These are phyloP conservation scores for Drosophila mayaguana DNA, from an alignment of 2,888 invertebrate species.

Conservation along the genomic window DNA sequence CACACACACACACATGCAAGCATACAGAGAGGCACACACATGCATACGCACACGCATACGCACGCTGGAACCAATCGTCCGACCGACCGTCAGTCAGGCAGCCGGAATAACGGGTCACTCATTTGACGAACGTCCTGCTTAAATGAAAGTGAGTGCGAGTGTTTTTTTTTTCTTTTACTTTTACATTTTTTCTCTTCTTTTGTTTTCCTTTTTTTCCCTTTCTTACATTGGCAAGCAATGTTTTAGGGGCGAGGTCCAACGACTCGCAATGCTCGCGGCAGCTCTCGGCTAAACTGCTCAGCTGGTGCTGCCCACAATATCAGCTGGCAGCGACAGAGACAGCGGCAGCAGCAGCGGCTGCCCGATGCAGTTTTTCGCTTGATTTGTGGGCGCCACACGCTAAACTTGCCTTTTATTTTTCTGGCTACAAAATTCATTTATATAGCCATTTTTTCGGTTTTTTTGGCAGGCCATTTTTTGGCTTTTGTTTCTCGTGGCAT, in stretches of 20 bases:
- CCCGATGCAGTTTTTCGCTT: slow-evolving; percentile 42
- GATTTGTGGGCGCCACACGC: slow-evolving; percentile 52
- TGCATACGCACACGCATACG: slow-evolving; percentile 3
- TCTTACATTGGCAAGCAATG: slow-evolving; percentile 8
- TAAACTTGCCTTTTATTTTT: slow-evolving; percentile 30
- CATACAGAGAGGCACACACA: slow-evolving; percentile 4
- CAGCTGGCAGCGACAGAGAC: slow-evolving; percentile 33
- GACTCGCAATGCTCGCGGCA: slow-evolving; percentile 21
- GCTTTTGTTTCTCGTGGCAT: slow-evolving; percentile 27
- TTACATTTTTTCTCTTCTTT: background rate
- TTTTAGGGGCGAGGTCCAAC: slow-evolving; percentile 48
- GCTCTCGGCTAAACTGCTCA: slow-evolving; percentile 21
- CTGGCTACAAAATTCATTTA: slow-evolving; percentile 31
- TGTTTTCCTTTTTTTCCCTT: background rate
- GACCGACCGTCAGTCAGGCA: slow-evolving; percentile 9
- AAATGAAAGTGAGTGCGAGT: slow-evolving; percentile 57
- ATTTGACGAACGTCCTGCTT: slow-evolving; percentile 52
- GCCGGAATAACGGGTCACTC: slow-evolving; percentile 26
- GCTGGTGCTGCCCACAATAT: slow-evolving; percentile 42
- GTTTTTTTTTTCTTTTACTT: background rate
- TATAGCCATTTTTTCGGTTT: slow-evolving; percentile 15
- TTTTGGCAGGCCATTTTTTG: slow-evolving; percentile 16
- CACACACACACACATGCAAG: slow-evolving; percentile 5
- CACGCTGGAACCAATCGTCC: slow-evolving; percentile 11
- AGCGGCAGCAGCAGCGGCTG: slow-evolving; percentile 10